Base-by-base conservation (phyloP, 2,797 vertebrate genomes). In the Macropodus opercularis region DNA sequence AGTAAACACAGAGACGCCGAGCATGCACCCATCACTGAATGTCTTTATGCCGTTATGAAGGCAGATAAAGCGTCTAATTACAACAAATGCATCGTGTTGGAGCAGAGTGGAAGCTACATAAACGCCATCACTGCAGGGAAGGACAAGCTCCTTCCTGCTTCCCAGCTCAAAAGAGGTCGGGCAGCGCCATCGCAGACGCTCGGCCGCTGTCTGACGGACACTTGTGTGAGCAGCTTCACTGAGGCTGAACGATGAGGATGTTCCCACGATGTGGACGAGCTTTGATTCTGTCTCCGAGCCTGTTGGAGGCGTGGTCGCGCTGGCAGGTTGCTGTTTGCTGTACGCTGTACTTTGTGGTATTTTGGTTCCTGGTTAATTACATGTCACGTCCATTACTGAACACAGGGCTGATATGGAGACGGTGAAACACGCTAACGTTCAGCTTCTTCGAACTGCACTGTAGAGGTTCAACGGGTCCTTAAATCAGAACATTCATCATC, bases 261-360 rank as follows among this genome's bases (percentile, higher is more conserved):
- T 57, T 51, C 50, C 49, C 58, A 51, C 38, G 40, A 55, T 1
- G 1, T 5, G 31, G 57, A 63, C 52, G 46, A 31, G 31, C 49
- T 48, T 29, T 9, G 50, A 49, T 49, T 60, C 36, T 13, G 27
- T 27, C 19, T 23, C 35, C 1, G 7, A 22, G 27, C 15, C 2
- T 23, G 36, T 49, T 18, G 56, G 52, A 27, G 40, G 49, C 1
- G 22, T 2, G 1, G n/a, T 8, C 42, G 2, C 35, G 2, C 23
- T 5, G 14, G 35, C 34, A 31, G 23, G 6, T 15, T 21, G 32
- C 8, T 36, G 10, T 49, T 32, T 34, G 21, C 36, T 48, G 10
- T 4, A 21, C 3, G 14, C 2, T n/a, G n/a, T n/a, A n/a, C n/a
- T 11, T 17, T 51, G 47, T 6, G 47, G 38, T 51, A 13, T 50